Conservation (phyloP, 2,113 vertebrate genomes). For the Rhombomys opimus region DNA sequence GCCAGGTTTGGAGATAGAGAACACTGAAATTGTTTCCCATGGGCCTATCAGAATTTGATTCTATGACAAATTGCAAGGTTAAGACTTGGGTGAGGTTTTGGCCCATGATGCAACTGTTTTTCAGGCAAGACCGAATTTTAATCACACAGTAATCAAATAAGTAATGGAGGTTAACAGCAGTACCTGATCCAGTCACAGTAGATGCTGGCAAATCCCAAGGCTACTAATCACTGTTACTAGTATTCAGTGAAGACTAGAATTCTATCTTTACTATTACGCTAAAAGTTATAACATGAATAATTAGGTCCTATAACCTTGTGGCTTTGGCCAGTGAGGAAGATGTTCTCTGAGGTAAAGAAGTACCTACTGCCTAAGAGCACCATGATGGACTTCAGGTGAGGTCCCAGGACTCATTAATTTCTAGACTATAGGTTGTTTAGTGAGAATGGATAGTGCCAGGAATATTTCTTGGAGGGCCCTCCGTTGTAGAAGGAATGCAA, state of each 20-base stretch:
- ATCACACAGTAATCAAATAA: not conserved
- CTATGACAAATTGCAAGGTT: not conserved
- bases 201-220: not conserved
- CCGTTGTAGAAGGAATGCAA: not conserved
- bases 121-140: not conserved
- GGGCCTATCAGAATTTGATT: not conserved
- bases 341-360: not conserved
- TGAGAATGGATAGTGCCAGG: not conserved
- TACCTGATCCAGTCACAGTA: not conserved
- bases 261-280: not conserved
- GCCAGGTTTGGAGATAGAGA: not conserved
- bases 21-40: not conserved
- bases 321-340: accelerated
- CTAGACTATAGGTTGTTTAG: not conserved
- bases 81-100: not conserved
- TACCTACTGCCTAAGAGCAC: not conserved
- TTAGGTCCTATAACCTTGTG: not conserved
- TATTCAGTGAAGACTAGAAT: not conserved
- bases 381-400: accelerated
- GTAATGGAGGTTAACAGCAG: not conserved
- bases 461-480: not conserved
- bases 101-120: not conserved
- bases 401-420: not conserved
- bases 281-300: not conserved
- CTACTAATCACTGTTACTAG: not conserved